These are phyloP conservation scores for Onthophagus sagittarius DNA, from an alignment of 2,888 invertebrate genomes.

Conservation along the genomic window DNA sequence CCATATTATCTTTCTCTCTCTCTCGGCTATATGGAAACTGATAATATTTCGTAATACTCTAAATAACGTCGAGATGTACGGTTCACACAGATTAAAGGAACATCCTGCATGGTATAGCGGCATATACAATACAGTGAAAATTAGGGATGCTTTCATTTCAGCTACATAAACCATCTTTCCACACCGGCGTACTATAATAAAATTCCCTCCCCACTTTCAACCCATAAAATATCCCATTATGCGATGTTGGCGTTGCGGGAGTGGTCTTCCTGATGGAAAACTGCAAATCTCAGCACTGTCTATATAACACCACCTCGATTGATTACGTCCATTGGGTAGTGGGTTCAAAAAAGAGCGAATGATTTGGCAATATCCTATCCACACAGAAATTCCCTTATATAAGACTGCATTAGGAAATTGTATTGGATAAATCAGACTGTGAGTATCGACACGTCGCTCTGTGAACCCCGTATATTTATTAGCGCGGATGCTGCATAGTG, in stretches of 20 bases:
- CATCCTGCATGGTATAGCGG: too few species aligned
- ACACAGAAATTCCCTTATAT: background rate
- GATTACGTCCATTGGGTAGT: background rate
- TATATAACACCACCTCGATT: conserved; percentile 1
- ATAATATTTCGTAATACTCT: background rate
- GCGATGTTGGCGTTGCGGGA: background rate
- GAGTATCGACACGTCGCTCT: conserved; percentile 1
- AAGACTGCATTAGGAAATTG: conserved; percentile 13
- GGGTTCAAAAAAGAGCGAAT: background rate
- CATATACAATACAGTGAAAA: background rate
- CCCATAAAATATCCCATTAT: conserved; percentile 11
- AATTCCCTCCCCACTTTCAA: conserved; percentile 1
- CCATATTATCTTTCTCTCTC: too few species aligned
- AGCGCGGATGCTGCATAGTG: conserved; percentile 3
- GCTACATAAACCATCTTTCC: conserved; percentile 7
- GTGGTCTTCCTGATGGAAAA: background rate
- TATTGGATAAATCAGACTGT: conserved; percentile 4
- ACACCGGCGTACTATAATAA: background rate
- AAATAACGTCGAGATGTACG: background rate
- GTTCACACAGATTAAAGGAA: background rate
- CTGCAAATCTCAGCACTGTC: background rate
- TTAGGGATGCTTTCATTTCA: background rate
- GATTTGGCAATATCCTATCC: background rate
- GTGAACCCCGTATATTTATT: conserved; percentile 6
- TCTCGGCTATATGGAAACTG: background rate